Percentiles rank a stretch among this genome's conserved stretches.
These are phyloP conservation scores for Notothenia rossii DNA, from an alignment of 2,113 vertebrate species.

Conservation along the genomic window DNA sequence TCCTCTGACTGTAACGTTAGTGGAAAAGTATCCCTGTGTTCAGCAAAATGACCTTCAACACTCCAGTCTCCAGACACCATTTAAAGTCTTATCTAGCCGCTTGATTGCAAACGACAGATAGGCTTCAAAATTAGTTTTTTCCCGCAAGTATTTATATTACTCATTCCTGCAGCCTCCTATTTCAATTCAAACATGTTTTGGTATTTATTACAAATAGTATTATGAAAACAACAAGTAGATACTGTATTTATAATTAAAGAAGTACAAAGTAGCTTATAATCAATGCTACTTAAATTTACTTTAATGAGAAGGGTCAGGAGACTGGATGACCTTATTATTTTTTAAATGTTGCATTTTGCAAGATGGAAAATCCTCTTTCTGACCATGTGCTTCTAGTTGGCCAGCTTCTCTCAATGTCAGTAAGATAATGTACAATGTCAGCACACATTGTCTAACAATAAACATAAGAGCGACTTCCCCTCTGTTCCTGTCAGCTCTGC, in stretches of 20 bases:
- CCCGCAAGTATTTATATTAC: too few species aligned
- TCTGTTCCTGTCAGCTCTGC: conserved; percentile 1
- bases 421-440: conserved; percentile 6
- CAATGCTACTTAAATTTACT: neutral
- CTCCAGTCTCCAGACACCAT: too few species aligned
- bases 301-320: neutral
- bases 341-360: neutral
- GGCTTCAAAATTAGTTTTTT: too few species aligned
- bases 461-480: conserved; percentile 3
- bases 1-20: too few species aligned
- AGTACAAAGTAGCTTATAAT: neutral
- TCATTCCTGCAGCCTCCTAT: neutral
- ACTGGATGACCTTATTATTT: neutral
- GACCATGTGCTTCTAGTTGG: neutral
- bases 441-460: neutral
- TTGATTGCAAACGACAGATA: too few species aligned
- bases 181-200: neutral
- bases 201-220: neutral
- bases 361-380: neutral
- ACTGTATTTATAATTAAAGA: neutral
- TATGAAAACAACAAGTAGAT: neutral
- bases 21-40: too few species aligned
- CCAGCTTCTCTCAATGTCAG: neutral
- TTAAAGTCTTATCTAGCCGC: too few species aligned
- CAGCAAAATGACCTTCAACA: too few species aligned